phyloP scores from a whole-genome alignment of 2,113 vertebrate species.

The Grallaria varia region DNA sequence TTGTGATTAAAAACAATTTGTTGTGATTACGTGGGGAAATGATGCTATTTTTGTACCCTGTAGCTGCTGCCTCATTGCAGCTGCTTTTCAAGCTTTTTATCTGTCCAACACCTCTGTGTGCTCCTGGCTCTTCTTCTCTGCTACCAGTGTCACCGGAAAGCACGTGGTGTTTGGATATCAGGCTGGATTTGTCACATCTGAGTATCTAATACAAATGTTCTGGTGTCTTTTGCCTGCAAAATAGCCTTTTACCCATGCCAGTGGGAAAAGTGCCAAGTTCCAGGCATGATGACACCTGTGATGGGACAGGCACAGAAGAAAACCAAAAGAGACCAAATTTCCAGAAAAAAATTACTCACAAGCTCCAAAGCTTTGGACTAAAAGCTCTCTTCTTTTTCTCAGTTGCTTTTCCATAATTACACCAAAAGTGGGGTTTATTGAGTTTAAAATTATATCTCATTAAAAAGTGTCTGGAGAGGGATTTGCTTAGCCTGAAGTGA shows the following conservation, averaged over 20 bases:
- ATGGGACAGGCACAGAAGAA: background rate
- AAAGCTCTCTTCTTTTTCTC: background rate
- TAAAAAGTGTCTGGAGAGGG: background rate
- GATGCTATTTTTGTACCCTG: background rate
- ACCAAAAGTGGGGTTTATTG: background rate
- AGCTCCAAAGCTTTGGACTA: background rate
- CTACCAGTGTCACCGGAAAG: background rate
- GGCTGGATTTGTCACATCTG: background rate
- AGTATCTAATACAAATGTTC: background rate
- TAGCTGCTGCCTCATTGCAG: background rate
- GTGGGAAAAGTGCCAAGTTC: background rate
- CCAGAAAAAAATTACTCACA: background rate
- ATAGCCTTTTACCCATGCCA: background rate
- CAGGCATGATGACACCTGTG: background rate
- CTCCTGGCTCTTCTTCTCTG: background rate
- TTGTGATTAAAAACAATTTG: constrained; percentile 38
- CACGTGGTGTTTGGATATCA: background rate
- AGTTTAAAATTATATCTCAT: background rate
- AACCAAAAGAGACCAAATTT: background rate
- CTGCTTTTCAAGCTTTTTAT: background rate
- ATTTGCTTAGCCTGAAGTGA: background rate
- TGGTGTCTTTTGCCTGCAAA: background rate
- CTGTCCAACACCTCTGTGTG: background rate
- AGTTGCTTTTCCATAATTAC: background rate
- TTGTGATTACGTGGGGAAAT: background rate